Evolutionary conservation across 53 echinoderm and acorn worm genomes (phyloP), one percentile per base, ranked within the genome.

Genomic region (Actinopyga echinites): DNA sequence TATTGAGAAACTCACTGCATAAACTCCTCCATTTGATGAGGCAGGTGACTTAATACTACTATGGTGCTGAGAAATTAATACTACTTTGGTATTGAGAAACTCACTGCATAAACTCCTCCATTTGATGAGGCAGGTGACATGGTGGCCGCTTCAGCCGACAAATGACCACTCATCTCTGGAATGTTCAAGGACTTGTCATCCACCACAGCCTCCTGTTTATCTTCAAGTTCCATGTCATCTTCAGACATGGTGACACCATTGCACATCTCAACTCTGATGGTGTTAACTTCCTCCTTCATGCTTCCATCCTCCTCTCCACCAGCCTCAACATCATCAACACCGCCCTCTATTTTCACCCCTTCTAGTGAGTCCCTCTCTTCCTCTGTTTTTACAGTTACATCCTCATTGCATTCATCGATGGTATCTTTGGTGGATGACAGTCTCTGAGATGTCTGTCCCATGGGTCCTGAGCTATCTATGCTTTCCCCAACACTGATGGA

Each of bases 21-120:
- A 6, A n/a, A n/a, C n/a, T n/a, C n/a, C n/a, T n/a, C n/a, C n/a
- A n/a, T n/a, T n/a, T n/a, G n/a, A n/a, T n/a, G n/a, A n/a, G n/a
- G n/a, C n/a, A n/a, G n/a, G n/a, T n/a, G n/a, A n/a, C n/a, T n/a
- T n/a, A 44, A 44, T 13, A 44, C 37, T 5, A 37, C 7, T 37
- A 37, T 37, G 37, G 7, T 37, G 3, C 3, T 37, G 44, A 44
- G 8, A 44, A 44, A 75, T 93, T 96, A 44, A 44, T 13, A 44
- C 37, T 5, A 37, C 7, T 37, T 5, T 37, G 37, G 7, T 37
- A 5, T 5, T 37, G 44, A 44, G 8, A 44, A 44, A 75, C 96
- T 96, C 67, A 96, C 97, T 22, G 97, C 80, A 81, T 96, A 96
- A 33, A 96, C 93, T n/a, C 97, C 97, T 20, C 97, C 97, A 60